These are phyloP conservation scores for Solea solea DNA, from an alignment of 2,113 vertebrate species.

Conservation along the genomic window DNA sequence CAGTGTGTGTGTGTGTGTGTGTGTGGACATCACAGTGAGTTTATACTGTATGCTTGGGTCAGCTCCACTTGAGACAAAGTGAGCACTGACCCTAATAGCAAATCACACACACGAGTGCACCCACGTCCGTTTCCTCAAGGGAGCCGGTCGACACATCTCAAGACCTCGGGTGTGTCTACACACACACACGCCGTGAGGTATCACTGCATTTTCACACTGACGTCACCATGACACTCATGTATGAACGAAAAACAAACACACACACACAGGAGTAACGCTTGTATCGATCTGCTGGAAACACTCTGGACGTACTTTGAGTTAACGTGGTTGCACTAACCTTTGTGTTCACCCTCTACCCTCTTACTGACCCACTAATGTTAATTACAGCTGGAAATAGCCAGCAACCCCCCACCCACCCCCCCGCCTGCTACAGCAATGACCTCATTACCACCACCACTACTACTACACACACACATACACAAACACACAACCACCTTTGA, in stretches of 20 bases:
- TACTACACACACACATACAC: constrained; percentile 27
- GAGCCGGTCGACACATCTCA: constrained; percentile 63
- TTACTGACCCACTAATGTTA: constrained; percentile 77
- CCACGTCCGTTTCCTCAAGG: constrained; percentile 72
- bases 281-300: constrained; percentile 22
- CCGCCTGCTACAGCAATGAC: constrained; percentile 66
- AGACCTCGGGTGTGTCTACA: constrained; percentile 47
- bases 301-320: constrained; percentile 18
- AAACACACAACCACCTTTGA: constrained; percentile 45
- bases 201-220: constrained; percentile 27
- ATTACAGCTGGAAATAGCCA: constrained; percentile 79
- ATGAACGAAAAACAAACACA: background rate
- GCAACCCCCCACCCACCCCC: no score
- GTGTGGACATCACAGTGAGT: constrained; percentile 47
- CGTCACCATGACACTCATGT: constrained; percentile 1
- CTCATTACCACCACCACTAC: constrained; percentile 63
- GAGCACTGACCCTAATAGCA: constrained; percentile 77
- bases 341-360: constrained; percentile 64
- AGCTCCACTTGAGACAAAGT: constrained; percentile 45
- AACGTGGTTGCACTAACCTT: constrained; percentile 61
- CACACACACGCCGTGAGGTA: constrained; percentile 40
- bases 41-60: constrained; percentile 38
- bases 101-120: constrained; percentile 76
- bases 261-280: constrained; percentile 11
- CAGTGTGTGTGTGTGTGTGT: constrained; percentile 22